phyloP scores from a whole-genome alignment of 2,888 invertebrate genomes.

The Mythimna ferrago region DNA sequence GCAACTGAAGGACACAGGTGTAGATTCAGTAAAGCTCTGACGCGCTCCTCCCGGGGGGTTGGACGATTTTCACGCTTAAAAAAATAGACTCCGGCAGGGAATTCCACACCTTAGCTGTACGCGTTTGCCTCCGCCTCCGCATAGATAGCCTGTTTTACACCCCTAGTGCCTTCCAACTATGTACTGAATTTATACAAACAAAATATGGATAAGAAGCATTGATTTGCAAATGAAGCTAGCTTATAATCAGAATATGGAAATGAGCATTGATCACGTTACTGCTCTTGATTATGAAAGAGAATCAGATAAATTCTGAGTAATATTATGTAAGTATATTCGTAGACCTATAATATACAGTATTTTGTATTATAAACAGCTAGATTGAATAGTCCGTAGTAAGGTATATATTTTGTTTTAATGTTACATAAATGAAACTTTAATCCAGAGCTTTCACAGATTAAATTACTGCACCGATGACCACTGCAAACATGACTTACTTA shows the following conservation, averaged over 20 bases:
- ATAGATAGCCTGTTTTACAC: not conserved
- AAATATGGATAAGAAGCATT: conserved; percentile 42
- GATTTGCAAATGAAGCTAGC: conserved; percentile 51
- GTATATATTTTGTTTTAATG: too few relatives aligned
- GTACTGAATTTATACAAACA: conserved; percentile 17
- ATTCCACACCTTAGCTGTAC: too few relatives aligned
- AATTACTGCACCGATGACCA: too few relatives aligned
- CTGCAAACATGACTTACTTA: too few relatives aligned
- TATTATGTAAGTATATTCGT: not conserved
- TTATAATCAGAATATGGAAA: conserved; percentile 53
- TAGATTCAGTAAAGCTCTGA: too few relatives aligned
- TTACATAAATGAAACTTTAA: too few relatives aligned
- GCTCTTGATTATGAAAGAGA: conserved; percentile 18
- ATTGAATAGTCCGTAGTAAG: not conserved
- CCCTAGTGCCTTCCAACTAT: not conserved
- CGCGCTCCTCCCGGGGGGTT: too few relatives aligned
- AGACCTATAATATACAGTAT: not conserved
- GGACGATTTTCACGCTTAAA: too few relatives aligned
- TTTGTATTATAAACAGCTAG: not conserved
- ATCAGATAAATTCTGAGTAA: conserved; percentile 7
- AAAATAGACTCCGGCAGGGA: too few relatives aligned
- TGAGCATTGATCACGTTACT: conserved; percentile 40
- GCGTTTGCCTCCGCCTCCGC: not conserved
- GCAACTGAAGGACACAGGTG: too few relatives aligned
- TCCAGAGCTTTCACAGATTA: too few relatives aligned